Evolutionary conservation across 2,888 invertebrate species (phyloP), one percentile per base, ranked within the genome.

Genomic region (Epirrhoe tristata): DNA sequence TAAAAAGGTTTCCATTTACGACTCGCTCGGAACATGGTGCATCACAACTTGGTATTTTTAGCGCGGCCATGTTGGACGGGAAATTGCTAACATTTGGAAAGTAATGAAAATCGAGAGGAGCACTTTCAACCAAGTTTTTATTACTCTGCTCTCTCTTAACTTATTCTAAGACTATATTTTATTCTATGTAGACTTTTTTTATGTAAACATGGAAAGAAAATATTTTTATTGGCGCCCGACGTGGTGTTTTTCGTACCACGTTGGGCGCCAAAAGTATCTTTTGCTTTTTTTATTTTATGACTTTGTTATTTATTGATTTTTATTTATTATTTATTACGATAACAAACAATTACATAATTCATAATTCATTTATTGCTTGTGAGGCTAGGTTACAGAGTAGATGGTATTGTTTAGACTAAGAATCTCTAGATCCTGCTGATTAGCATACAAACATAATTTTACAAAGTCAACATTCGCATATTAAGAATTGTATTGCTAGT

Each of bases 1-100:
- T 16, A 48, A 48, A 46, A 16, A 48, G 14, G 48, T 48, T 48
- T 16, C 48, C 48, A 16, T 48, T 48, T 48, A 48, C 16, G 48
- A 48, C 14, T 43, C 14, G 14, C 48, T 16, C 16, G 14, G 6
- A 48, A 48, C 48, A 48, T 48, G 16, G 6, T 48, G 48, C 48
- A 14, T 48, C 14, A 7, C 14, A 16, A 6, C 12, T 14, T n/a
- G 34, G 34, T 48, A 48, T 48, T 48, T 48, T 14, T 14, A 48
- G 48, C 14, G 0, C 7, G 48, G 14, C 5, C 36, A 36, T 36
- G 10, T 48, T 14, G 14, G 48, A 16, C 12, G 48, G 48, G 48
- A 16, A 48, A 48, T 48, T 48, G 48, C 48, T 48, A 48, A 16
- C 48, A 48, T 48, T 48, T 12, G 14, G 16, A 16, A 48, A 48